A percentile compares a stretch with the other conserved stretches of the same genome.
These are phyloP conservation scores for Catalaphyllia jardinei DNA, from an alignment of 64 coral and sea anemone genomes.

Conservation along the genomic window DNA sequence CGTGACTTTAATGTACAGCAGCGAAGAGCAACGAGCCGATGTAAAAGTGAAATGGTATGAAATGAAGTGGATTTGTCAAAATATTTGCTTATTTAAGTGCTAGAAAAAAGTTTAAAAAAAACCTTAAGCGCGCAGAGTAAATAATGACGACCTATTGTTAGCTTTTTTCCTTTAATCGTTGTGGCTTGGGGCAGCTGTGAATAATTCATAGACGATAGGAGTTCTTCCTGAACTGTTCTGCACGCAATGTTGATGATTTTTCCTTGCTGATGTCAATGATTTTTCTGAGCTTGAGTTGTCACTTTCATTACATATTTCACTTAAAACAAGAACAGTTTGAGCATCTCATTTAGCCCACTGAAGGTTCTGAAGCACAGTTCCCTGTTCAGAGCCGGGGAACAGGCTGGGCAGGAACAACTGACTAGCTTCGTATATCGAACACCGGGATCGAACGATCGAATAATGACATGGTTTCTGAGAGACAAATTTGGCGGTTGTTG, in stretches of 20 bases:
- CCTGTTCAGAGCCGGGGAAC: neutral
- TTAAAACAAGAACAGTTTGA: neutral
- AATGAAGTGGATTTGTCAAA: neutral
- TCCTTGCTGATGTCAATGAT: neutral
- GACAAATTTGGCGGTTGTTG: neutral
- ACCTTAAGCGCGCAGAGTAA: neutral
- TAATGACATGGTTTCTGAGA: neutral
- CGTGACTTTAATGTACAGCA: neutral
- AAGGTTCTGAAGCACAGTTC: neutral
- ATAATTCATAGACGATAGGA: slow-evolving; percentile 26
- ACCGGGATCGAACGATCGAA: neutral
- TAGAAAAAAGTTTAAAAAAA: neutral
- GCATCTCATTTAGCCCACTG: neutral
- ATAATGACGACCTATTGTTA: slow-evolving; percentile 36
- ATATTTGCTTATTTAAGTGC: neutral
- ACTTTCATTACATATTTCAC: neutral
- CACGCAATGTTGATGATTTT: slow-evolving; percentile 19
- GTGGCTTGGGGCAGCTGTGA: slow-evolving; percentile 40
- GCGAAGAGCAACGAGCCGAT: neutral
- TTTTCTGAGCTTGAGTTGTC: neutral
- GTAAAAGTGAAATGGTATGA: neutral
- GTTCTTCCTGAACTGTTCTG: neutral
- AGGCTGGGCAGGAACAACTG: neutral
- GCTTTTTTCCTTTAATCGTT: slow-evolving; percentile 22
- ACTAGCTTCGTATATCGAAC: too few relatives aligned